Conservation (phyloP, 2,888 invertebrate species). For the Sepiola atlantica region DNA sequence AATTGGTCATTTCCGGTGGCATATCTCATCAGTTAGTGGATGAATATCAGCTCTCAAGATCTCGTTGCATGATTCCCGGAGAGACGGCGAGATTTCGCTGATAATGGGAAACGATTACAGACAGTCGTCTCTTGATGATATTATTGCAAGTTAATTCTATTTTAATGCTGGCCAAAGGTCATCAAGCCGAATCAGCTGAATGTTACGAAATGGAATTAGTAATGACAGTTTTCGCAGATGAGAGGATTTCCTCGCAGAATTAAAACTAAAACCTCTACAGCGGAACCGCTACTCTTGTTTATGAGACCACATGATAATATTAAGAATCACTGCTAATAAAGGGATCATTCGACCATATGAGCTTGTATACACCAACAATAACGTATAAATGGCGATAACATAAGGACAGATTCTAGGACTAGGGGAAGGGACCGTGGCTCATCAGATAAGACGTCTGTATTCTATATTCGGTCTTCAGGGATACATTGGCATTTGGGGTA, state of each 20-base stretch:
- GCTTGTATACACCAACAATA: neutral
- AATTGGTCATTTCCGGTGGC: slow-evolving; percentile 32
- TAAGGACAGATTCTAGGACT: neutral
- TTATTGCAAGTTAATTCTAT: neutral
- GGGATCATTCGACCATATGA: neutral
- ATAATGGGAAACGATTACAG: neutral
- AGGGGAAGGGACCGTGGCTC: neutral
- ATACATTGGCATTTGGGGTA: neutral
- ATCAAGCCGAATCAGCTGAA: neutral
- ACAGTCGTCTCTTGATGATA: slow-evolving; percentile 6
- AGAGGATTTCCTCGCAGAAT: neutral
- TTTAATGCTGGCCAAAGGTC: neutral
- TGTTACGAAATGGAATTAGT: neutral
- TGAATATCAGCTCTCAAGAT: neutral
- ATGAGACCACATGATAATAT: neutral
- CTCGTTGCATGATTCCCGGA: neutral
- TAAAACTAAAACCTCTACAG: neutral
- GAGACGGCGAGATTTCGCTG: neutral
- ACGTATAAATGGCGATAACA: neutral
- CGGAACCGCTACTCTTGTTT: neutral
- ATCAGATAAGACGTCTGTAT: neutral
- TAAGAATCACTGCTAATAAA: neutral
- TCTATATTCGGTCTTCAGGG: neutral
- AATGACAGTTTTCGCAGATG: neutral
- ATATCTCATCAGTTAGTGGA: neutral